These are phyloP conservation scores for Synanthedon andrenaeformis DNA, from an alignment of 2,888 invertebrate species.

Conservation along the genomic window DNA sequence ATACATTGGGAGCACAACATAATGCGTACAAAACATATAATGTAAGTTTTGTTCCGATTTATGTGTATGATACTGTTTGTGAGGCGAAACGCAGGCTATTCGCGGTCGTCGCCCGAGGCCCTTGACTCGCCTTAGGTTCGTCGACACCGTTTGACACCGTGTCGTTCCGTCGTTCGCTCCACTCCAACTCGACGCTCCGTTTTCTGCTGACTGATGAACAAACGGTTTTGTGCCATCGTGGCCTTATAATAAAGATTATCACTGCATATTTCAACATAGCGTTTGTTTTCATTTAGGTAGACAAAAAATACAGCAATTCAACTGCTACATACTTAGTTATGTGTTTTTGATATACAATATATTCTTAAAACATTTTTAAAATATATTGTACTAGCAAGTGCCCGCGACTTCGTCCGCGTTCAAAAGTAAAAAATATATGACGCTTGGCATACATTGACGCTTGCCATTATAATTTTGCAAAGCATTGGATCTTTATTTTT, in stretches of 20 bases:
- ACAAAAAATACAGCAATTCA: neutral
- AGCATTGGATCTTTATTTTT: too few relatives aligned
- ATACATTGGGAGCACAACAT: constrained; percentile 1
- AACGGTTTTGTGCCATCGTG: neutral
- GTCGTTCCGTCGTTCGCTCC: constrained; percentile 5
- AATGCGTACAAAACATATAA: neutral
- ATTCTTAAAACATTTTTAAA: too few relatives aligned
- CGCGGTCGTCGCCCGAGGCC: constrained; percentile 67
- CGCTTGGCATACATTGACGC: too few relatives aligned
- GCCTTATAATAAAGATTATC: neutral
- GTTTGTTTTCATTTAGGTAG: neutral
- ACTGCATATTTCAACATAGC: too few relatives aligned
- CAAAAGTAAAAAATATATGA: too few relatives aligned
- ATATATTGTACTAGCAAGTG: too few relatives aligned
- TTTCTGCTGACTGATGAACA: constrained; percentile 4
- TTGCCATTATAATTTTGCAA: too few relatives aligned
- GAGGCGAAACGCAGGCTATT: constrained; percentile 40
- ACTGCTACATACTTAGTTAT: neutral
- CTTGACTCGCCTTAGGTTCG: constrained; percentile 62
- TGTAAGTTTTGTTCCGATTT: neutral
- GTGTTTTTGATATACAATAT: neutral
- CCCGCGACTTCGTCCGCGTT: too few relatives aligned
- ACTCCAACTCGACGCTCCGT: constrained; percentile 11
- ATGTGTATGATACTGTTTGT: neutral
- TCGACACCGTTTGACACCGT: constrained; percentile 49